phyloP scores from a whole-genome alignment of 1,140 invertebrate species.

The Psix sp. region DNA sequence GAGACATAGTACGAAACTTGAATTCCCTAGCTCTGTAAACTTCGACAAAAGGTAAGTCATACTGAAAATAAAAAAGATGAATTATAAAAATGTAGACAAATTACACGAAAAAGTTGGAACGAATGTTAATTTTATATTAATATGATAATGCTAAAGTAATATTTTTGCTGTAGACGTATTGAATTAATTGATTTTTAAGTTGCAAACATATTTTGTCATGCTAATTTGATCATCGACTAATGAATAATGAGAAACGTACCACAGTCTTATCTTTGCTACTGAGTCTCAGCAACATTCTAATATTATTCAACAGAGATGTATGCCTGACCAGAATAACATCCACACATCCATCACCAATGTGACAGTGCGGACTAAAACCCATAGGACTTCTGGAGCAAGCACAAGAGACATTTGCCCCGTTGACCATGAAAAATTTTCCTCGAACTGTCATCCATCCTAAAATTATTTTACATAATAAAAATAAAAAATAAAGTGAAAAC shows the following conservation, averaged over 20 bases:
- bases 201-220: no score
- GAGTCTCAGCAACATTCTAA: constrained; percentile 82
- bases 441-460: constrained; percentile 81
- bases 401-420: constrained; percentile 88
- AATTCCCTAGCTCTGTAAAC: constrained; percentile 86
- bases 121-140: no score
- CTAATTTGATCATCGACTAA: neutral
- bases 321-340: constrained; percentile 87
- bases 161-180: no score
- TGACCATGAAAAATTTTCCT: constrained; percentile 87
- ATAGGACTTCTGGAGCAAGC: constrained; percentile 84
- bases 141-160: no score
- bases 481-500: neutral
- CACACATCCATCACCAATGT: constrained; percentile 88
- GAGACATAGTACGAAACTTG: constrained; percentile 80
- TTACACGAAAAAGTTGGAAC: no score
- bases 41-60: constrained; percentile 87
- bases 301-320: constrained; percentile 85
- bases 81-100: no score
- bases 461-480: constrained; percentile 18
- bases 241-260: constrained; percentile 72
- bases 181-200: no score
- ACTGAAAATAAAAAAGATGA: constrained; percentile 74
- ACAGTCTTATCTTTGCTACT: constrained; percentile 79
- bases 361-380: constrained; percentile 87